Percentiles rank a stretch among this genome's conserved stretches.
These are phyloP conservation scores for Drosophila pectinifera DNA, from an alignment of 1,140 invertebrate species.

Conservation along the genomic window DNA sequence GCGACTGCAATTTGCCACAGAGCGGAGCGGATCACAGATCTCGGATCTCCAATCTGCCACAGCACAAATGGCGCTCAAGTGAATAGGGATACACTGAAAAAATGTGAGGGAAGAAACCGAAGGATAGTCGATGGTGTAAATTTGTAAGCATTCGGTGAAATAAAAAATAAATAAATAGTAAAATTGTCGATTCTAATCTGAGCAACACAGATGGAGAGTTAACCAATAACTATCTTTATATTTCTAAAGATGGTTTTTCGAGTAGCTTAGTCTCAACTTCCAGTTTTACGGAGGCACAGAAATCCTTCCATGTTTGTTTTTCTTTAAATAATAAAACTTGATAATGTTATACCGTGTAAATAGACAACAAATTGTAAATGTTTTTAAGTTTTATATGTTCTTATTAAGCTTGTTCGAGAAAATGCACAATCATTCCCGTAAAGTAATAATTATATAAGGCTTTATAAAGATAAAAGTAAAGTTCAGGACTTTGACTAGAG, in stretches of 20 bases:
- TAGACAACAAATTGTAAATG: too few relatives aligned
- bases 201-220: neutral
- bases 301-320: neutral
- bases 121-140: neutral
- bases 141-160: too few relatives aligned
- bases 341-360: too few relatives aligned
- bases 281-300: neutral
- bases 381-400: too few relatives aligned
- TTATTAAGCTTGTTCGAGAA: too few relatives aligned
- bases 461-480: too few relatives aligned
- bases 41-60: slow-evolving; percentile 50
- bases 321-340: too few relatives aligned
- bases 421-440: too few relatives aligned
- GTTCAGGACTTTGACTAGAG: neutral
- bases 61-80: slow-evolving; percentile 29
- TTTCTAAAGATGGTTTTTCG: too few relatives aligned
- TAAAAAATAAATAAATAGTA: neutral
- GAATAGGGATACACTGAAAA: slow-evolving; percentile 30
- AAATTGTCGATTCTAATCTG: neutral
- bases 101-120: neutral
- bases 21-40: slow-evolving; percentile 47
- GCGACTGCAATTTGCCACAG: slow-evolving; percentile 79
- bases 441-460: too few relatives aligned
- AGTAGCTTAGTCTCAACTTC: neutral
- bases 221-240: neutral